Evolutionary conservation across 1,140 invertebrate species (phyloP).

Genomic region (Coptotermes formosanus): DNA sequence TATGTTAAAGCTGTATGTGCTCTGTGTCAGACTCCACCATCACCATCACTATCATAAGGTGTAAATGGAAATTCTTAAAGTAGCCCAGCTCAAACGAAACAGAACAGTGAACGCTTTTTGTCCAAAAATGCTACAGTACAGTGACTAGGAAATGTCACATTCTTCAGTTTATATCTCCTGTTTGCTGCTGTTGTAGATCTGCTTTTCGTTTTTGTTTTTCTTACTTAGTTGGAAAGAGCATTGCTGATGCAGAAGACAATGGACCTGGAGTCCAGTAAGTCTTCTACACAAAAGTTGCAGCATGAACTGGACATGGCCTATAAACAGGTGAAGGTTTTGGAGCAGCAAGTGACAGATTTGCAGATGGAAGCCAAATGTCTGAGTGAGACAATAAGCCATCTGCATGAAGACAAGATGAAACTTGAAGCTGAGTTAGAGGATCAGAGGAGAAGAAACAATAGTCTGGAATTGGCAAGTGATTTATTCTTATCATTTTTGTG

Average conservation of each 20-base stretch:
- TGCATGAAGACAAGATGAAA: background rate
- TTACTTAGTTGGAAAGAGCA: background rate
- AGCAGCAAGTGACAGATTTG: background rate
- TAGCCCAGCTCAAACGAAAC: too few relatives aligned
- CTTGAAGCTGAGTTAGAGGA: background rate
- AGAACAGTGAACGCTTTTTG: too few relatives aligned
- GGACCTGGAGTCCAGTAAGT: background rate
- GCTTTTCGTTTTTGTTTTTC: background rate
- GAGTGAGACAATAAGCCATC: conserved; percentile 48
- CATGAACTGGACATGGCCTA: conserved; percentile 46
- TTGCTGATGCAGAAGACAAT: background rate
- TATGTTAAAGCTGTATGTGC: too few relatives aligned
- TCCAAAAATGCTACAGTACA: too few relatives aligned
- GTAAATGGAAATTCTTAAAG: too few relatives aligned
- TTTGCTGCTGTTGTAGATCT: too few relatives aligned
- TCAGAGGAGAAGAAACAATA: background rate
- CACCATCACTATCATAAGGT: too few relatives aligned
- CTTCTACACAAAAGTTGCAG: conserved; percentile 38
- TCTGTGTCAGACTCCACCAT: too few relatives aligned
- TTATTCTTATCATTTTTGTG: too few relatives aligned
- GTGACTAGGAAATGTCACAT: too few relatives aligned
- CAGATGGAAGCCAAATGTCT: conserved; percentile 43
- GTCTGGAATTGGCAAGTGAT: background rate
- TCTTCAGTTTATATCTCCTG: too few relatives aligned
- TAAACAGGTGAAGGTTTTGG: conserved; percentile 41